Evolutionary conservation across 2,888 invertebrate genomes (phyloP).

Genomic region (Erynnis tages): DNA sequence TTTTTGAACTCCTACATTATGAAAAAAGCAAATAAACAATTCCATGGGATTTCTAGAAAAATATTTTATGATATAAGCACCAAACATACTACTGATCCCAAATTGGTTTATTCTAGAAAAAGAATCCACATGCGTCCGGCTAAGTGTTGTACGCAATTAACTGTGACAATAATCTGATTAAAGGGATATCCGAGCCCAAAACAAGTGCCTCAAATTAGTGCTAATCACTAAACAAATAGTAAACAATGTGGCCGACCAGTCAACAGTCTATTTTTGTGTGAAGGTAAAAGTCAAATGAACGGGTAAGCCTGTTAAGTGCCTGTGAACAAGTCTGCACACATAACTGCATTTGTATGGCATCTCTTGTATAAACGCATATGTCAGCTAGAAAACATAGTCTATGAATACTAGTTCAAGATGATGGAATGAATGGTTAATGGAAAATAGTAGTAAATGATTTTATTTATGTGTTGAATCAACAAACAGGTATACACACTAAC

Average conservation of each 20-base stretch:
- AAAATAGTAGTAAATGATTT: neutral
- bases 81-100: too few species aligned
- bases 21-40: too few species aligned
- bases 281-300: conserved; percentile 28
- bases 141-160: too few species aligned
- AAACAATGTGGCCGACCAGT: conserved; percentile 41
- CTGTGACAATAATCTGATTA: too few species aligned
- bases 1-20: too few species aligned
- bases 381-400: conserved; percentile 12
- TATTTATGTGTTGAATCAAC: too few species aligned
- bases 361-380: conserved; percentile 30
- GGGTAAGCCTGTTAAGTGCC: conserved; percentile 42
- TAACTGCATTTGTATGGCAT: conserved; percentile 48
- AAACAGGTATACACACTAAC: too few species aligned
- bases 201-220: neutral
- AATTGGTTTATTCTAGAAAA: too few species aligned
- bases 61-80: too few species aligned
- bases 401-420: conserved; percentile 7
- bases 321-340: conserved; percentile 43
- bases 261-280: conserved; percentile 57
- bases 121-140: too few species aligned
- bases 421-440: neutral
- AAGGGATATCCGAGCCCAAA: too few species aligned
- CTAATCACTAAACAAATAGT: neutral
- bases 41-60: too few species aligned